Evolutionary conservation across 2,888 invertebrate genomes (phyloP).

Genomic region (Apamea anceps): DNA sequence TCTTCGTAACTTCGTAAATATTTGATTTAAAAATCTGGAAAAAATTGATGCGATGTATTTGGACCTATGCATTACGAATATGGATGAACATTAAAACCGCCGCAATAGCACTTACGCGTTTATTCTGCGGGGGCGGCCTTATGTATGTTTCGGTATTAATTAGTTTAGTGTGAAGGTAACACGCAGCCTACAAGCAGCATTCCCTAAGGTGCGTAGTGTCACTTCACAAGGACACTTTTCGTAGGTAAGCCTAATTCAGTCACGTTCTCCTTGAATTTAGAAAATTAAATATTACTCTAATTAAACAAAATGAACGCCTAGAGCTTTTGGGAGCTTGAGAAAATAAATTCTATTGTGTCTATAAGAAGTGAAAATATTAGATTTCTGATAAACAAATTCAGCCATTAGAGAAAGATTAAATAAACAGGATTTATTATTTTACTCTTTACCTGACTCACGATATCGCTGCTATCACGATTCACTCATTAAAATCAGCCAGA

Average conservation of each 20-base stretch:
- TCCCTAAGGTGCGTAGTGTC: conserved; percentile 52
- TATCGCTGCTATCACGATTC: conserved; percentile 27
- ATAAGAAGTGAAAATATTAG: background rate
- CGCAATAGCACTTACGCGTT: too few species aligned
- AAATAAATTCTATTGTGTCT: background rate
- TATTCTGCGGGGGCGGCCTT: background rate
- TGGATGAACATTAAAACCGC: too few species aligned
- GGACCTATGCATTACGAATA: too few species aligned
- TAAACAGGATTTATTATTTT: background rate
- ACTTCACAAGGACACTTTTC: conserved; percentile 54
- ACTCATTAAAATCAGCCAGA: conserved; percentile 35
- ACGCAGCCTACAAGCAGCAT: conserved; percentile 34
- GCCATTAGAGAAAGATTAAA: background rate
- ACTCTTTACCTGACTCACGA: background rate
- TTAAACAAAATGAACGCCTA: background rate
- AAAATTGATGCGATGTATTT: too few species aligned
- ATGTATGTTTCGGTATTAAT: conserved; percentile 44
- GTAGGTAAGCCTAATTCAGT: conserved; percentile 37
- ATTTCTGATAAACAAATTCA: background rate
- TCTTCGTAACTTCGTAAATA: too few species aligned
- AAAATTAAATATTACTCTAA: background rate
- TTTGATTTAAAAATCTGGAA: too few species aligned
- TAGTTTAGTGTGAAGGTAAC: conserved; percentile 42
- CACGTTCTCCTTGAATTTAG: conserved; percentile 29
- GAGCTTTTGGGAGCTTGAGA: background rate